These are phyloP conservation scores for Acrobasis suavella DNA, from an alignment of 2,888 invertebrate genomes.

Conservation along the genomic window DNA sequence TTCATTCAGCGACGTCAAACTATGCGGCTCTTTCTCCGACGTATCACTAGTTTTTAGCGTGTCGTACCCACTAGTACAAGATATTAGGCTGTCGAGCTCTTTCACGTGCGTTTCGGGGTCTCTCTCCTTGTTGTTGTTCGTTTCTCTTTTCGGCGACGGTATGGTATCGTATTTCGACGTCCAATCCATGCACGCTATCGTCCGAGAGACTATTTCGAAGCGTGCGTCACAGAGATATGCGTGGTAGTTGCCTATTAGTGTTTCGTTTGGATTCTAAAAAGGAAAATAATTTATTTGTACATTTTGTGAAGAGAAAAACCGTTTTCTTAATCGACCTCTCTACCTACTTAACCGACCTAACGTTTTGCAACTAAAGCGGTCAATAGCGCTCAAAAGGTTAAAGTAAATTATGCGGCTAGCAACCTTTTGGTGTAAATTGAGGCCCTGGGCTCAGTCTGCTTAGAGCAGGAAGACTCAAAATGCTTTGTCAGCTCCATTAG, in stretches of 20 bases:
- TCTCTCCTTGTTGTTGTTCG: constrained; percentile 69
- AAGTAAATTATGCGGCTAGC: too few relatives aligned
- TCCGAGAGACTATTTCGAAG: constrained; percentile 88
- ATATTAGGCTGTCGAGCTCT: constrained; percentile 73
- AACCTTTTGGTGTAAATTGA: too few relatives aligned
- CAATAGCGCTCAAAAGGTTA: too few relatives aligned
- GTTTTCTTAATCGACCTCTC: too few relatives aligned
- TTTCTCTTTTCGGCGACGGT: constrained; percentile 67
- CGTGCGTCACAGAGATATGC: constrained; percentile 94
- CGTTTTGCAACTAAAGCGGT: too few relatives aligned
- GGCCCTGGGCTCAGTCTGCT: too few relatives aligned
- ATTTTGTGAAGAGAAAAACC: too few relatives aligned
- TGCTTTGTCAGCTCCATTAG: too few relatives aligned
- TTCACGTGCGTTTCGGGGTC: constrained; percentile 55
- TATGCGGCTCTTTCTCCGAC: constrained; percentile 63
- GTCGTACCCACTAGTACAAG: constrained; percentile 74
- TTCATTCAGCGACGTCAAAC: constrained; percentile 63
- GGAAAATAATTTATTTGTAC: constrained; percentile 17
- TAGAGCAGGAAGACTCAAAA: too few relatives aligned
- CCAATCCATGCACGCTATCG: constrained; percentile 90
- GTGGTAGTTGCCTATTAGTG: constrained; percentile 90
- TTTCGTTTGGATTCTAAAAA: constrained; percentile 82
- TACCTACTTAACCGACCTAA: too few relatives aligned
- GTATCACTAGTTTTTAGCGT: constrained; percentile 56
- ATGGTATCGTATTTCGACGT: constrained; percentile 88